Base-by-base conservation (phyloP, 1,140 invertebrate species). In the Drosophila malerkotliana region DNA sequence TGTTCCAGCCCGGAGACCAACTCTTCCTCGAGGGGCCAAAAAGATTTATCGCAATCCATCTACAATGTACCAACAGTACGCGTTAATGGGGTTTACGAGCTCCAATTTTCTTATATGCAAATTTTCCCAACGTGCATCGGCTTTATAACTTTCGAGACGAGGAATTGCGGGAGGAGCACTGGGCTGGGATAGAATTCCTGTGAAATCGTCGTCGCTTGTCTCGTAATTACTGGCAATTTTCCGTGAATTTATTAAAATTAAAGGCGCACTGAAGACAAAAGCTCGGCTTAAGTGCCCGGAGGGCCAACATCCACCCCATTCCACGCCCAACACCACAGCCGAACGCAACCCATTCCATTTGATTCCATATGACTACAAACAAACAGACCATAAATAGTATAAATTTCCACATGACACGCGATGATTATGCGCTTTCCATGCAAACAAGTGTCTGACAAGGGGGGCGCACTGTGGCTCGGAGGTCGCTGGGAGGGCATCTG, bases 301-400 rank as follows among this genome's bases (percentile, higher is more conserved):
- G 59, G 60, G 69, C 66, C 18, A 49, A 56, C 62, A 74, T 47
- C 45, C 24, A 49, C 7, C 26, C 39, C 56, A 48, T 30, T 24
- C 15, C 52, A 55, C 6, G 32, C 30, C n/a, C 48, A 39, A 61
- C 48, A 21, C 55, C 49, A 37, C 34, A 59, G 18, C 47, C 5
- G 14, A 44, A 57, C 45, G 12, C 49, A 49, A 5, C 24, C 51
- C 24, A 45, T 51, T 55, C 44, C 69, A 47, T 73, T 61, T 52
- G 69, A 73, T 73, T 56, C 63, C 62, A 68, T 60, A 72, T 77
- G 79, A 82, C 53, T 74, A 72, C 79, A 83, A 88, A 83, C 79
- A 88, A 88, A 88, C 84, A 88, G 82, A 87, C 79, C 83, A 88
- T 88, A 88, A 88, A 88, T 88, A 88, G 83, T 89, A 88, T 88